Percentiles rank a stretch among this genome's conserved stretches.
Conservation (phyloP, 2,888 invertebrate species). For the Hanleya hanleyi region DNA sequence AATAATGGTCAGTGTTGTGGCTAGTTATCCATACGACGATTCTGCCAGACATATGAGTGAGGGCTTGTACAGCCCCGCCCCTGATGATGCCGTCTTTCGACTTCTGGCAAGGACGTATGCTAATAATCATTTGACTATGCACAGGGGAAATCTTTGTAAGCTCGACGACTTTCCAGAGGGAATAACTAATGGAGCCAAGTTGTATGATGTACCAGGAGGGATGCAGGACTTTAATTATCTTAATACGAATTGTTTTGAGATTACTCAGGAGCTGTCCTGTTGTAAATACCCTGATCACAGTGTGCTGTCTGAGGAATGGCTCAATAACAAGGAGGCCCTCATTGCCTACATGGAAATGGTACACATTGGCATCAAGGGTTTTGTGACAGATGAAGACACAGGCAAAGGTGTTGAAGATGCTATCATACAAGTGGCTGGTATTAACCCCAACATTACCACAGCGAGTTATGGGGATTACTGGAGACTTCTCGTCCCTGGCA, state of each 20-base stretch:
- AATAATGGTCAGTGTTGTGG: conserved; percentile 96
- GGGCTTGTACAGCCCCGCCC: conserved; percentile 71
- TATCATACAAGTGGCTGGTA: conserved; percentile 52
- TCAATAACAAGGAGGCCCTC: conserved; percentile 65
- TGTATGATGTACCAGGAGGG: conserved; percentile 71
- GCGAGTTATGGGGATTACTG: conserved; percentile 92
- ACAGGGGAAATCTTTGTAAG: conserved; percentile 80
- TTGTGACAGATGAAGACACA: conserved; percentile 81
- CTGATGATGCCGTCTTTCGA: conserved; percentile 88
- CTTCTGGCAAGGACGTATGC: conserved; percentile 86
- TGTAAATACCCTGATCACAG: conserved; percentile 61
- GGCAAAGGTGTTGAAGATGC: conserved; percentile 72
- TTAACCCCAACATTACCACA: conserved; percentile 80
- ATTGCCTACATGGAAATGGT: conserved; percentile 74
- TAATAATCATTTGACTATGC: conserved; percentile 84
- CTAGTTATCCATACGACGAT: conserved; percentile 94
- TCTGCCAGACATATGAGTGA: conserved; percentile 41
- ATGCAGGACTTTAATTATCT: conserved; percentile 70
- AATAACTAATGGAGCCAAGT: conserved; percentile 68
- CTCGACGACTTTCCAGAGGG: conserved; percentile 59
- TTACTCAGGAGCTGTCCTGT: conserved; percentile 66
- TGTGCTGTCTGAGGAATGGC: conserved; percentile 60
- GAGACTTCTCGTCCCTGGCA: conserved; percentile 91
- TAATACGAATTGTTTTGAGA: conserved; percentile 68
- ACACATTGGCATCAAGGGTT: conserved; percentile 88